These are phyloP conservation scores for Cossypha heuglini DNA, from an alignment of 2,797 vertebrate species.

Conservation along the genomic window DNA sequence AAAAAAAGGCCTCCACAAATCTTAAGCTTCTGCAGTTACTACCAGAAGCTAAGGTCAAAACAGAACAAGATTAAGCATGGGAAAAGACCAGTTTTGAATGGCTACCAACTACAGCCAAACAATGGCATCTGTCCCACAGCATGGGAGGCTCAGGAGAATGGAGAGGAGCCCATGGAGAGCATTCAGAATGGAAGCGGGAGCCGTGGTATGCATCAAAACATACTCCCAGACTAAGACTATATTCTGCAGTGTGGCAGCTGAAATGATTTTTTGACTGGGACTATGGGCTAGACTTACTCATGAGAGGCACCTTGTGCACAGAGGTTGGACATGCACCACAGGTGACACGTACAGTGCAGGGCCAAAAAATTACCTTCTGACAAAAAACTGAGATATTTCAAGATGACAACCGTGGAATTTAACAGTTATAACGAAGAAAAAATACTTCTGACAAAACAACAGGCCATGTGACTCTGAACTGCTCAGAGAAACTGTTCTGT, in stretches of 20 bases:
- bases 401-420: neutral
- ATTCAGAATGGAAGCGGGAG: neutral
- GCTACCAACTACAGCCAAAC: neutral
- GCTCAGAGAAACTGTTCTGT: neutral
- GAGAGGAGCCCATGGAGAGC: neutral
- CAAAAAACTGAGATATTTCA: neutral
- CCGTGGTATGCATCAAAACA: accelerated
- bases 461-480: neutral
- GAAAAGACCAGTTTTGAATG: neutral
- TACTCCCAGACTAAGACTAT: neutral
- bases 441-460: neutral
- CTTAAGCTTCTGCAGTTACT: neutral
- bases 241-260: neutral
- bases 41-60: neutral
- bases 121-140: neutral
- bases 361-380: neutral
- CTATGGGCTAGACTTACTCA: neutral
- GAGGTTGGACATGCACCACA: neutral
- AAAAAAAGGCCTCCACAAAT: neutral
- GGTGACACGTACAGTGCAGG: neutral
- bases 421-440: neutral
- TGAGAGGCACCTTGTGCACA: neutral
- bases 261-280: neutral
- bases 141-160: neutral
- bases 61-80: accelerated